Percentiles rank a stretch among this genome's conserved stretches.
Evolutionary conservation across 2,797 vertebrate genomes (phyloP).

Genomic region (Macropus fuliginosus): DNA sequence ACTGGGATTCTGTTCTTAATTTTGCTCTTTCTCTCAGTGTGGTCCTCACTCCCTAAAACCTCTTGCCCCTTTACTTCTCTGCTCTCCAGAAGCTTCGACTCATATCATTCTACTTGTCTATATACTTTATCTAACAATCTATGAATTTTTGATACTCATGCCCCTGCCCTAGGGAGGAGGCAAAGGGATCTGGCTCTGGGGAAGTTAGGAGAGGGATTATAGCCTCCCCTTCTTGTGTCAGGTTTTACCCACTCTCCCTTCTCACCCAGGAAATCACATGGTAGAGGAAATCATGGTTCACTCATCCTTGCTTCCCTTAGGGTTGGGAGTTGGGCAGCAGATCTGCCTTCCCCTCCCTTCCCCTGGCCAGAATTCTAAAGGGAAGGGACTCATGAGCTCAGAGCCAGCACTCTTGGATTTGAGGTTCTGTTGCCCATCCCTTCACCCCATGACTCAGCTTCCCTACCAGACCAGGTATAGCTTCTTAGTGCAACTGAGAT

Average conservation of each 20-base stretch:
- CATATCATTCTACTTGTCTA: neutral
- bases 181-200: neutral
- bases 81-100: neutral
- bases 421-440: neutral
- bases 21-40: neutral
- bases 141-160: neutral
- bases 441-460: neutral
- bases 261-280: constrained; percentile 12
- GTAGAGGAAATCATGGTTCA: constrained; percentile 48
- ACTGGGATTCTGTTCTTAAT: neutral
- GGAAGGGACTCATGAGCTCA: neutral
- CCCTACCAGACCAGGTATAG: neutral
- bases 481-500: neutral
- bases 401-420: neutral
- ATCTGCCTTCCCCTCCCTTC: neutral
- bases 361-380: neutral
- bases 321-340: neutral
- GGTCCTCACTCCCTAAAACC: neutral
- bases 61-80: neutral
- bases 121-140: neutral
- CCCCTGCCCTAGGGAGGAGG: neutral
- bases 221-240: neutral
- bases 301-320: constrained; percentile 5
- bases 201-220: neutral
- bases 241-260: neutral